phyloP scores from a whole-genome alignment of 2,113 vertebrate species.

The Pluvialis apricaria region DNA sequence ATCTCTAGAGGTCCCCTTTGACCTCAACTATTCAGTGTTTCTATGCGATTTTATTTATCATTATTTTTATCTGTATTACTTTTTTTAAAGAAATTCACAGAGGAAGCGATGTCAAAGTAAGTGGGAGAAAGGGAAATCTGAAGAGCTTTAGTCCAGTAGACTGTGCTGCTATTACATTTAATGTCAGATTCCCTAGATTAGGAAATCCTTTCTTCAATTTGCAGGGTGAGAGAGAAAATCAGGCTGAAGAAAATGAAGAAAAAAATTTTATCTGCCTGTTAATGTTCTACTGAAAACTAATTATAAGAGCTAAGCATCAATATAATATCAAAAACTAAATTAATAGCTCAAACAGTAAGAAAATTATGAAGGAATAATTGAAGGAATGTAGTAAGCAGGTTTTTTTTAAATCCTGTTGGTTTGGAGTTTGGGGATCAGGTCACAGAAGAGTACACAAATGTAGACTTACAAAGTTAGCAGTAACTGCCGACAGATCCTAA shows the following conservation, averaged over 20 bases:
- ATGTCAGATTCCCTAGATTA: not conserved
- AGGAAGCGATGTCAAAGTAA: not conserved
- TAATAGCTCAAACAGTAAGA: conserved; percentile 69
- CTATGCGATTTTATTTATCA: not conserved
- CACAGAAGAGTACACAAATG: conserved; percentile 70
- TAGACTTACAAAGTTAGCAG: conserved; percentile 64
- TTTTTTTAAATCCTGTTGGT: conserved; percentile 67
- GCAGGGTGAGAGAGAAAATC: not conserved
- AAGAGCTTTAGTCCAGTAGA: not conserved
- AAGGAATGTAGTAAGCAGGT: conserved; percentile 55
- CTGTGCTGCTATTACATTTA: not conserved
- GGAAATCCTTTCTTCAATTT: not conserved
- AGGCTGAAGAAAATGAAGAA: not conserved
- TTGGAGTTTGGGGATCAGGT: conserved; percentile 75
- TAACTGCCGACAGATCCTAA: conserved; percentile 77
- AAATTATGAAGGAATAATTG: conserved; percentile 57
- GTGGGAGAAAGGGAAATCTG: not conserved
- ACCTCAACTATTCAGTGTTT: not conserved
- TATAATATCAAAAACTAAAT: conserved; percentile 67
- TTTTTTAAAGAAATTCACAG: not conserved
- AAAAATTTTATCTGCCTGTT: not conserved
- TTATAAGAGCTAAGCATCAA: not conserved
- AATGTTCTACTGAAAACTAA: not conserved
- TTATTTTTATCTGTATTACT: not conserved
- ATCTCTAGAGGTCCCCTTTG: not conserved